These are phyloP conservation scores for Trachymyrmex septentrionalis DNA, from an alignment of 1,140 invertebrate genomes.

Conservation along the genomic window DNA sequence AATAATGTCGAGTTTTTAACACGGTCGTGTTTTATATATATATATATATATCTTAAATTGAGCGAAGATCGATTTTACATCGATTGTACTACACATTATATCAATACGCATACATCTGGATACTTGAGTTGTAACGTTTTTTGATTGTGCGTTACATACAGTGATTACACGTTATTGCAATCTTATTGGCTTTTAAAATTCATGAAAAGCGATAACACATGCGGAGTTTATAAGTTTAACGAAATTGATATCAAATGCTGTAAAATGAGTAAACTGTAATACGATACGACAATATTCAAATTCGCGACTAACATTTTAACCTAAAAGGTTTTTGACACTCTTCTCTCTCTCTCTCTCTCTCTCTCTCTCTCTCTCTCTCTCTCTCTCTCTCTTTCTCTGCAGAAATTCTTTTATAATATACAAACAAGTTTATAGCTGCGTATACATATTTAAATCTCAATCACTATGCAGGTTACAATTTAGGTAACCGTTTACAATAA, in stretches of 20 bases:
- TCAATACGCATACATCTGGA: conserved; percentile 27
- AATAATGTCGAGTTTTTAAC: conserved; percentile 64
- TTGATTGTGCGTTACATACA: background rate
- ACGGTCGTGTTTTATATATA: conserved; percentile 55
- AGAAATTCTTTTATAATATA: conserved; percentile 32
- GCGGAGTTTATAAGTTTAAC: conserved; percentile 28
- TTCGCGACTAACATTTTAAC: background rate
- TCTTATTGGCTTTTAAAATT: conserved; percentile 56
- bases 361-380: too few relatives aligned
- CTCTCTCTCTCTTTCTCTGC: background rate
- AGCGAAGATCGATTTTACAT: conserved; percentile 53
- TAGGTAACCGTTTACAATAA: background rate
- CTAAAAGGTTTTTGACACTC: background rate
- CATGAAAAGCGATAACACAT: background rate
- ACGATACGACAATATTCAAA: conserved; percentile 5
- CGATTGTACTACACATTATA: background rate
- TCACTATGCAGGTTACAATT: background rate
- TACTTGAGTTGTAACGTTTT: background rate
- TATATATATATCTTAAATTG: conserved; percentile 54
- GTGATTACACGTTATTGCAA: conserved; percentile 16
- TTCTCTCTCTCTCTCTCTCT: background rate
- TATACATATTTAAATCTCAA: background rate
- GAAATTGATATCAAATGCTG: conserved; percentile 46
- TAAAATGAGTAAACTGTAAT: conserved; percentile 47
- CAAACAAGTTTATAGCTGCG: background rate